Percentiles rank a stretch among this genome's conserved stretches.
These are phyloP conservation scores for Sthenelais limicola DNA, from an alignment of 2,888 invertebrate species.

Conservation along the genomic window DNA sequence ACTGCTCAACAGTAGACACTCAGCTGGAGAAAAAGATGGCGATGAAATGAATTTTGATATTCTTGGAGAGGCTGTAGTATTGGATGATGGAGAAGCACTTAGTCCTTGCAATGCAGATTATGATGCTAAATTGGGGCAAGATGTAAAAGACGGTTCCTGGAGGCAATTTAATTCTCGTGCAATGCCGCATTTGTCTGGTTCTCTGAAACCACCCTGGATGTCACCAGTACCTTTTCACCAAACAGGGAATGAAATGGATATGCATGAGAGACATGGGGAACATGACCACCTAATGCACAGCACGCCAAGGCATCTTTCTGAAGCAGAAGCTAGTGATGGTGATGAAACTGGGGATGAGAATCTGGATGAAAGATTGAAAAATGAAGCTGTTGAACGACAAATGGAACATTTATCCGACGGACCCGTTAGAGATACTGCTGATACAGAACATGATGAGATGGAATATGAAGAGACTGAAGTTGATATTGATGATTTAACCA, in stretches of 20 bases:
- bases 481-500: neutral
- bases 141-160: too few relatives aligned
- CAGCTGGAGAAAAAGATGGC: neutral
- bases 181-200: too few relatives aligned
- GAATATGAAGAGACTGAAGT: slow-evolving; percentile 9
- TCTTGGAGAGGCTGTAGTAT: too few relatives aligned
- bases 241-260: neutral
- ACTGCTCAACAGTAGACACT: neutral
- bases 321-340: neutral
- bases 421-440: too few relatives aligned
- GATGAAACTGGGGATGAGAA: neutral
- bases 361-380: neutral
- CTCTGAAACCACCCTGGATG: slow-evolving; percentile 13
- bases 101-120: too few relatives aligned
- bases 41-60: neutral
- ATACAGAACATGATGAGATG: too few relatives aligned
- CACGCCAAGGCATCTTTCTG: neutral
- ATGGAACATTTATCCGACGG: too few relatives aligned
- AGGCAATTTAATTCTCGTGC: too few relatives aligned
- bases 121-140: too few relatives aligned
- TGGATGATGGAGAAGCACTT: too few relatives aligned
- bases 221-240: slow-evolving; percentile 13
- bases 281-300: slow-evolving; percentile 2
- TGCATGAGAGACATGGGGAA: neutral
- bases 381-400: too few relatives aligned